Conservation (phyloP, 2,797 vertebrate genomes). For the Melanotaenia parkinsoni region DNA sequence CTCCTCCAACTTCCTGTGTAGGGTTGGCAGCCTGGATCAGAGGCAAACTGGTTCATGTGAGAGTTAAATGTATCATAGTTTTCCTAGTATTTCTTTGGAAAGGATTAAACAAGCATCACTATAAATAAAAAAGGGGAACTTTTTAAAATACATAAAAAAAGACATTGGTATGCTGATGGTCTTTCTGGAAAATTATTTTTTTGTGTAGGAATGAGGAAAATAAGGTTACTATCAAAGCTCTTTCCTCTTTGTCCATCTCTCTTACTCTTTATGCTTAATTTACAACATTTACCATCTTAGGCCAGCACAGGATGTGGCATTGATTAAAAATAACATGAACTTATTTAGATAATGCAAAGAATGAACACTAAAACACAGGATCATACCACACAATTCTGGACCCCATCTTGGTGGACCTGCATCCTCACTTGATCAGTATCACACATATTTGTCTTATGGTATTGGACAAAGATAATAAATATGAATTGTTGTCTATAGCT, state of each 20-base stretch:
- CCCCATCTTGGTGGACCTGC: too few relatives aligned
- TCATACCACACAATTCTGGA: too few relatives aligned
- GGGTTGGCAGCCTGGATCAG: slow-evolving; percentile 17
- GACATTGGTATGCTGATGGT: slow-evolving; percentile 37
- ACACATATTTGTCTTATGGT: too few relatives aligned
- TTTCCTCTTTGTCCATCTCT: slow-evolving; percentile 24
- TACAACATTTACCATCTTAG: slow-evolving; percentile 79
- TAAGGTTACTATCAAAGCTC: slow-evolving; percentile 65
- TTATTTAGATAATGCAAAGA: slow-evolving; percentile 73
- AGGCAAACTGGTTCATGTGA: slow-evolving; percentile 13
- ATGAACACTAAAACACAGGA: slow-evolving; percentile 50
- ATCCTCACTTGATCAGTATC: too few relatives aligned
- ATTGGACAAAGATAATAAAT: too few relatives aligned
- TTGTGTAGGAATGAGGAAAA: slow-evolving; percentile 51
- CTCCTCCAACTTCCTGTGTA: slow-evolving; percentile 28
- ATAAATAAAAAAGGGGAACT: not conserved
- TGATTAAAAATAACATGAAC: slow-evolving; percentile 74
- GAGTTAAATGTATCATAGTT: not conserved
- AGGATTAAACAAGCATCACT: not conserved
- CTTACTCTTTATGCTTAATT: slow-evolving; percentile 73
- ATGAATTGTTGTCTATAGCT: too few relatives aligned
- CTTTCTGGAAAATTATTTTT: slow-evolving; percentile 53
- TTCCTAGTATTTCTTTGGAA: slow-evolving; percentile 19
- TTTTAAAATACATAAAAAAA: slow-evolving; percentile 35
- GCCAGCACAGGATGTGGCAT: slow-evolving; percentile 80